phyloP scores from a whole-genome alignment of 2,797 vertebrate genomes.

The Neosalanx taihuensis region DNA sequence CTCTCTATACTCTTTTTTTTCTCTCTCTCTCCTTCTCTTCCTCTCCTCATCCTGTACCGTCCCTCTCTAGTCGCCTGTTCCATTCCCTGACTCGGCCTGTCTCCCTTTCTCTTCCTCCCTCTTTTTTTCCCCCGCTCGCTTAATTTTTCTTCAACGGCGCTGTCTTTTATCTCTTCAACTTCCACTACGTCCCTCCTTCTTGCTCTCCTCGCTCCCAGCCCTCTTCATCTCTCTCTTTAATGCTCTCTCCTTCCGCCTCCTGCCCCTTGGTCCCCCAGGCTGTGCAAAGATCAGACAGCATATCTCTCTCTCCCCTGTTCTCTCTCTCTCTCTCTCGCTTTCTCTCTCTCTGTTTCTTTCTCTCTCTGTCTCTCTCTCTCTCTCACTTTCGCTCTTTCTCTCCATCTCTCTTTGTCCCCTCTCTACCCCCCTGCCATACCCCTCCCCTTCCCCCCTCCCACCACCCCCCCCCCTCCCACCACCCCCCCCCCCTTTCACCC shows the following conservation, averaged over 20 bases:
- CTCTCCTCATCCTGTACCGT: constrained; percentile 30
- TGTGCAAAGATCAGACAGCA: too few relatives aligned
- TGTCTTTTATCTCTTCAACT: constrained; percentile 8
- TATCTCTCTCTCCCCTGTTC: constrained; percentile 45
- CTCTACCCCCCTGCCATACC: not conserved
- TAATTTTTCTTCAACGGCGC: not conserved
- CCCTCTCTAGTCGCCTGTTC: constrained; percentile 22
- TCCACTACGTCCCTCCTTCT: constrained; percentile 47
- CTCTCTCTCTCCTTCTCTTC: constrained; percentile 16
- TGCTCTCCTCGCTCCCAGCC: constrained; percentile 36
- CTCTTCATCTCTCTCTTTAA: not conserved
- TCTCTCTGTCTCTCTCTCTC: constrained; percentile 33
- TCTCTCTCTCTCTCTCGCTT: constrained; percentile 38
- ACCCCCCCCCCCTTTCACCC: not conserved
- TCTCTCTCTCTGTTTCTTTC: constrained; percentile 51
- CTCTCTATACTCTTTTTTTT: constrained; percentile 21
- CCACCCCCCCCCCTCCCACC: too few relatives aligned
- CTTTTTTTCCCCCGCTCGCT: constrained; percentile 37
- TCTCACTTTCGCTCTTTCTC: not conserved
- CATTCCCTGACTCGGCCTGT: constrained; percentile 62
- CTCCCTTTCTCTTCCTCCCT: constrained; percentile 54
- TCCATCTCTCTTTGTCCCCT: not conserved
- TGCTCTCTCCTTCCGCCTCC: not conserved
- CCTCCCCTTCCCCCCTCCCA: not conserved
- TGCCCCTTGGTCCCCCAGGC: not conserved